Conservation (phyloP, 2,888 invertebrate genomes). For the Zeuzera pyrina region DNA sequence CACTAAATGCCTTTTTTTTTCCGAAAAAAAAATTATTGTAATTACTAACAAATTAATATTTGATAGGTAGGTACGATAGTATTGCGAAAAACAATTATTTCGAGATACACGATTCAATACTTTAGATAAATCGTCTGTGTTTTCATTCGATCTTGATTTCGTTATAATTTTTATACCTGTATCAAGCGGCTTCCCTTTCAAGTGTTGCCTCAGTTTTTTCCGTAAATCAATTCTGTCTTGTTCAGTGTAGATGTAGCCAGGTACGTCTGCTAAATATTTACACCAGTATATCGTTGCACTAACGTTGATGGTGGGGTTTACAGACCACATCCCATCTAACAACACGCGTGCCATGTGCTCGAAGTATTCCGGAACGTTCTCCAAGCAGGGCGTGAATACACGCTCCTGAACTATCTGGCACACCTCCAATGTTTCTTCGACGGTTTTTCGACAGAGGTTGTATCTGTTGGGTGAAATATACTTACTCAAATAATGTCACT, state of each 20-base stretch:
- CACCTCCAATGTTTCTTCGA: slow-evolving; percentile 75
- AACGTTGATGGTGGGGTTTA: slow-evolving; percentile 75
- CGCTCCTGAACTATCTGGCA: slow-evolving; percentile 73
- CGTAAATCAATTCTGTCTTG: slow-evolving; percentile 37
- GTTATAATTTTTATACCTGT: slow-evolving; percentile 32
- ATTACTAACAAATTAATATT: no score
- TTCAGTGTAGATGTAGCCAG: slow-evolving; percentile 67
- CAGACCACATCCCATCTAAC: slow-evolving; percentile 78
- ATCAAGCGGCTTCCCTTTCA: slow-evolving; percentile 36
- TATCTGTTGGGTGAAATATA: slow-evolving; percentile 64
- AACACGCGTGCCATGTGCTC: slow-evolving; percentile 76
- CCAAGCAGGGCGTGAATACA: slow-evolving; percentile 75
- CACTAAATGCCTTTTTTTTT: no score
- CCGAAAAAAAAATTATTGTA: no score
- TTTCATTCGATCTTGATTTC: no score
- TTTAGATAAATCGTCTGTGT: no score
- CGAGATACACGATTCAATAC: no score
- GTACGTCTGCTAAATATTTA: slow-evolving; percentile 66
- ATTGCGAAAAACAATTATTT: no score
- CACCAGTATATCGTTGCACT: slow-evolving; percentile 70
- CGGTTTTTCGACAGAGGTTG: slow-evolving; percentile 77
- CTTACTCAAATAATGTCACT: neutral
- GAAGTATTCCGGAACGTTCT: slow-evolving; percentile 75
- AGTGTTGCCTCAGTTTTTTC: slow-evolving; percentile 25
- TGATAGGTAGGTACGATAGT: no score